Evolutionary conservation across 2,888 invertebrate genomes (phyloP), one percentile per base, ranked within the genome.

Genomic region (Rugalucina vietnamica): DNA sequence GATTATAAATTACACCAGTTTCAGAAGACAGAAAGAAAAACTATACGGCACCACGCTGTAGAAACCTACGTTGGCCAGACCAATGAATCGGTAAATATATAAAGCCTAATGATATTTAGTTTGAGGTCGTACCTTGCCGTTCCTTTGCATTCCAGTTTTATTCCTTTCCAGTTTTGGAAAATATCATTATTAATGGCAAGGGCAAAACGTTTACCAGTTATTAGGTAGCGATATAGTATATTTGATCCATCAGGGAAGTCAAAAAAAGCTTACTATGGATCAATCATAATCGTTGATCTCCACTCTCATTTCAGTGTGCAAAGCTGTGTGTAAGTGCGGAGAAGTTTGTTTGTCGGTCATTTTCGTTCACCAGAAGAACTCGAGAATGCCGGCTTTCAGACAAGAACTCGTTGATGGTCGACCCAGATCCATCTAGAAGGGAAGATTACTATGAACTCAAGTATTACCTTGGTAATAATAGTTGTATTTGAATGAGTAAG

Each of bases 261-360:
- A n/a, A n/a, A n/a, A n/a, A n/a, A n/a, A n/a, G n/a, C n/a, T n/a
- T n/a, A n/a, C n/a, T n/a, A n/a, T n/a, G n/a, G n/a, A n/a, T n/a
- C n/a, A n/a, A n/a, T n/a, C n/a, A n/a, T n/a, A n/a, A n/a, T n/a
- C n/a, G n/a, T n/a, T n/a, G n/a, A n/a, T n/a, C n/a, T n/a, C n/a
- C n/a, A n/a, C n/a, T n/a, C n/a, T n/a, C n/a, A n/a, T 86, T 84
- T 27, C 83, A 96, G 57, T 97, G 97, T 89, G 96, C 96, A 0
- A 93, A 95, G 57, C 93, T 95, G 21, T 96, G 96, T 88, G 90
- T 96, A 0, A 95, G 96, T 84, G 95, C 95, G 81, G 95, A 95
- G 79, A 94, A 95, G 74, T 96, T 96, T 86, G 94, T 95, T 4
- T 97, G 97, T 90, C 95, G 95, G 88, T 96, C 96, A 0, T 97